phyloP scores from a whole-genome alignment of 2,888 invertebrate species.

The Drosophila infuscata region DNA sequence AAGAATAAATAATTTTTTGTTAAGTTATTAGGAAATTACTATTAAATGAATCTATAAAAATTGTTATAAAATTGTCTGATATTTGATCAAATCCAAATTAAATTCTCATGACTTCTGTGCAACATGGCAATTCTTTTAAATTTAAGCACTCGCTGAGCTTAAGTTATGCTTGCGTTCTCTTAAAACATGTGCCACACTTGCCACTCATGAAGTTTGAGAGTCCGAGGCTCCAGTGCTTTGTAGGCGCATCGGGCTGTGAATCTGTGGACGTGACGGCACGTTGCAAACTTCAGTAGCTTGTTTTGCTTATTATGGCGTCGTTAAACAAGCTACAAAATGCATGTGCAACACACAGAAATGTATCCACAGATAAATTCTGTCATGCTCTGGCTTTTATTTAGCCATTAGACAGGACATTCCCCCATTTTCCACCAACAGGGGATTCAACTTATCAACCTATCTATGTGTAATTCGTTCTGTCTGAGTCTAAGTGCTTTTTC shows the following conservation, averaged over 20 bases:
- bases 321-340: constrained; percentile 72
- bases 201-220: constrained; percentile 2
- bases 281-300: constrained; percentile 38
- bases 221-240: constrained; percentile 22
- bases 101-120: not conserved
- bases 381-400: constrained; percentile 38
- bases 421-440: constrained; percentile 1
- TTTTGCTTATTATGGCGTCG: constrained; percentile 63
- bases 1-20: too few species aligned
- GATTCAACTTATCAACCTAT: constrained; percentile 24
- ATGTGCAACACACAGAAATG: constrained; percentile 62
- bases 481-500: constrained; percentile 73
- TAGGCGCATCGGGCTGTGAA: constrained; percentile 66
- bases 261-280: constrained; percentile 60
- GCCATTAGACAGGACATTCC: constrained; percentile 52
- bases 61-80: not conserved
- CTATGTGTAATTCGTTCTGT: constrained; percentile 61
- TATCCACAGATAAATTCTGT: constrained; percentile 20
- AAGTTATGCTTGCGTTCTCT: not conserved
- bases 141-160: not conserved
- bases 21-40: too few species aligned
- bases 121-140: not conserved
- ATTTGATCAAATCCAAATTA: not conserved
- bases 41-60: not conserved
- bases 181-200: not conserved